These are phyloP conservation scores for Thereva unica DNA, from an alignment of 2,888 invertebrate species.

Conservation along the genomic window DNA sequence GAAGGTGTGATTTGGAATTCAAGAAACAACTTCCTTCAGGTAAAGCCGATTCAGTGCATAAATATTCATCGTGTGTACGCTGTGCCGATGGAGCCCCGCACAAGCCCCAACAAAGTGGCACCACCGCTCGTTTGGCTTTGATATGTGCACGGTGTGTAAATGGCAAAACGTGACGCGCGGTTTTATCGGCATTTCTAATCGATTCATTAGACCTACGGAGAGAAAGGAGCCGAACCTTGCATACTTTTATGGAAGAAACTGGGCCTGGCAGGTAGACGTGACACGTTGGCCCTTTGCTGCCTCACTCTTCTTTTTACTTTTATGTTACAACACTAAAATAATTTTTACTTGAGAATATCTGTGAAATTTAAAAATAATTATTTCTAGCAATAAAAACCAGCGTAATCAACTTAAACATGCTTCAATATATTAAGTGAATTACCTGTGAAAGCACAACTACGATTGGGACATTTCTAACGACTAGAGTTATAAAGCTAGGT, in stretches of 20 bases:
- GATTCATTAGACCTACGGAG: constrained; percentile 20
- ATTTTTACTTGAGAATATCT: too few species aligned
- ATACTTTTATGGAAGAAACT: constrained; percentile 32
- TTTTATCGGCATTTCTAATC: constrained; percentile 37
- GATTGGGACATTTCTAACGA: too few species aligned
- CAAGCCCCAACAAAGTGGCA: not conserved
- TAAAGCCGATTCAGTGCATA: constrained; percentile 28
- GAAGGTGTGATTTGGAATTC: constrained; percentile 35
- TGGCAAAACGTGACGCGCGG: constrained; percentile 36
- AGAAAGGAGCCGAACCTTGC: constrained; percentile 16
- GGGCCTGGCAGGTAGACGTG: constrained; percentile 34
- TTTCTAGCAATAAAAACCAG: too few species aligned
- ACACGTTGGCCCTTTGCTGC: constrained; percentile 2
- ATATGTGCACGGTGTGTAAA: constrained; percentile 36
- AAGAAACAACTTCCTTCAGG: constrained; percentile 28
- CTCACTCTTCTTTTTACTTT: too few species aligned
- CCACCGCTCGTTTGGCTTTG: not conserved
- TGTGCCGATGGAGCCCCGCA: not conserved
- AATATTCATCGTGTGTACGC: constrained; percentile 31
- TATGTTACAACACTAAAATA: too few species aligned
- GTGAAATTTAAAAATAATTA: too few species aligned
- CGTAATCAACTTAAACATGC: too few species aligned
- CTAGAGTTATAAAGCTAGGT: too few species aligned
- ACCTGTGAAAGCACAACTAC: too few species aligned
- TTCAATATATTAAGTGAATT: too few species aligned